Evolutionary conservation across 2,888 invertebrate species (phyloP).

Genomic region (Lordiphosa fenestrarum): DNA sequence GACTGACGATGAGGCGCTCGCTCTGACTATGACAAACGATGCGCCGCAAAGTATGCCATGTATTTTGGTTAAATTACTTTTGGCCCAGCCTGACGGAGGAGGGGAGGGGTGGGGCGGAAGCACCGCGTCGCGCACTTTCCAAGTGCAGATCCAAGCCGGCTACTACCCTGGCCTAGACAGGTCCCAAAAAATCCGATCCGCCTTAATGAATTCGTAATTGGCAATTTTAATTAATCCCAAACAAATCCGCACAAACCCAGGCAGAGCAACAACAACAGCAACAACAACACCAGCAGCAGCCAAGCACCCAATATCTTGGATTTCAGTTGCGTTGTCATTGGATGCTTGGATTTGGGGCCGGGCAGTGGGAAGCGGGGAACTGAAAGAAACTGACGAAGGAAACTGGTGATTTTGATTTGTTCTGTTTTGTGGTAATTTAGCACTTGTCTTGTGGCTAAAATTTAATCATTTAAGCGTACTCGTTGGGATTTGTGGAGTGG

Average conservation of each 20-base stretch:
- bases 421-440: constrained; percentile 53
- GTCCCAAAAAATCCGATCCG: constrained; percentile 44
- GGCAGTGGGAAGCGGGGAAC: not conserved
- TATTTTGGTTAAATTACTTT: constrained; percentile 31
- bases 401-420: constrained; percentile 40
- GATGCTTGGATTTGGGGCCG: constrained; percentile 9
- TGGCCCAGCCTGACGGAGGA: not conserved
- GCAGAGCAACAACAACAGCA: constrained; percentile 10
- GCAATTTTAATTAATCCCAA: constrained; percentile 74
- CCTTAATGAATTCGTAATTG: constrained; percentile 75
- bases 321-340: constrained; percentile 41
- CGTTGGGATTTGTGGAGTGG: constrained; percentile 1
- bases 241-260: constrained; percentile 61
- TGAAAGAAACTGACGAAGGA: not conserved
- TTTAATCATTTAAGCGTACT: constrained; percentile 48
- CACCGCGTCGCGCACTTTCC: constrained; percentile 2
- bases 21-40: constrained; percentile 14
- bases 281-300: not conserved
- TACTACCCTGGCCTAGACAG: too few species aligned
- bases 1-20: not conserved
- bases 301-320: constrained; percentile 24
- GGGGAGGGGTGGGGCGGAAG: too few species aligned
- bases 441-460: constrained; percentile 61
- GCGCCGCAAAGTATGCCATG: constrained; percentile 18
- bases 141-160: too few species aligned